Conservation (phyloP, 1,140 invertebrate genomes). For the Lordiphosa stackelbergi region DNA sequence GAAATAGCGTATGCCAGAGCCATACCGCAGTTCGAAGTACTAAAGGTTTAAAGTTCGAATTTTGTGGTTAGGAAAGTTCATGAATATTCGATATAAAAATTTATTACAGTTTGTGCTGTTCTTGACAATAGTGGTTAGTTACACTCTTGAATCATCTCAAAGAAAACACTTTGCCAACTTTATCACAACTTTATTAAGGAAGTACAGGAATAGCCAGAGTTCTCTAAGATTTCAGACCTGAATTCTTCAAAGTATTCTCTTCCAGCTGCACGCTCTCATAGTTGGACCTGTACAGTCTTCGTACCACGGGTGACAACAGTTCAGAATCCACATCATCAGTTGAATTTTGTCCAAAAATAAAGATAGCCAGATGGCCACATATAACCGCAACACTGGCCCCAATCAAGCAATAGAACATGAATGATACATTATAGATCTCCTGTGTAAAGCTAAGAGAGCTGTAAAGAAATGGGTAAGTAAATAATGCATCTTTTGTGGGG, state of each 20-base stretch:
- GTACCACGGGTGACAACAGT: constrained; percentile 52
- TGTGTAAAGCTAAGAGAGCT: constrained; percentile 46
- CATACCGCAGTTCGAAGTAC: constrained; percentile 89
- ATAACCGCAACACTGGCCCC: constrained; percentile 33
- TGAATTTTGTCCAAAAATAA: constrained; percentile 44
- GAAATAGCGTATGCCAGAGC: constrained; percentile 84
- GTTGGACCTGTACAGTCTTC: constrained; percentile 29
- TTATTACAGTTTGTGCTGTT: no score
- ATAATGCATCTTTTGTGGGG: background rate
- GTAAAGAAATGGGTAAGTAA: background rate
- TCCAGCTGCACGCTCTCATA: constrained; percentile 51
- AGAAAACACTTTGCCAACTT: no score
- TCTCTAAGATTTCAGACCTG: constrained; percentile 28
- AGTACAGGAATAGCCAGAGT: background rate
- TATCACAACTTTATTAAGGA: no score
- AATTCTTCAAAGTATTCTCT: constrained; percentile 26
- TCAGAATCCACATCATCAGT: constrained; percentile 51
- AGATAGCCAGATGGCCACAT: constrained; percentile 28
- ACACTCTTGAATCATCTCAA: no score
- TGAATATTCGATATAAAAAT: background rate
- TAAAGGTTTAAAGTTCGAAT: constrained; percentile 65
- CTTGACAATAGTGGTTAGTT: no score
- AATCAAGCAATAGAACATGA: constrained; percentile 47
- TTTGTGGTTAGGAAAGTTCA: constrained; percentile 11
- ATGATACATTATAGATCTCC: constrained; percentile 61